Base-by-base conservation (phyloP, 2,888 invertebrate genomes). In the Lottia gigantea region DNA sequence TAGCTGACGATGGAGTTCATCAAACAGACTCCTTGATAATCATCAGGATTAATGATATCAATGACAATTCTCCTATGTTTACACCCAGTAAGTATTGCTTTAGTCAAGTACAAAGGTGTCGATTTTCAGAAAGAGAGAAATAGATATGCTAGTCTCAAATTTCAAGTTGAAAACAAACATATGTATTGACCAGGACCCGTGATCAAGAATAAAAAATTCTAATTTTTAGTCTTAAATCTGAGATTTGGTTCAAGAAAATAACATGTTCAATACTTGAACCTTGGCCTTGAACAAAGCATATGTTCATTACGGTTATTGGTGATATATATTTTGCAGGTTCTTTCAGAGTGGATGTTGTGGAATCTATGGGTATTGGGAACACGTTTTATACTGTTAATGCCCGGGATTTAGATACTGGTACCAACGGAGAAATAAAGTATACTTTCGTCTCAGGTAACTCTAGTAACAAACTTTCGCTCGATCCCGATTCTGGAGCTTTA, bases 1-100 rank as follows among this genome's bases (percentile, higher is more conserved):
- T 78, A 92, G 93, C 66, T 89, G 90, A 12, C 91, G 93, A 63
- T 88, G 89, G 90, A 62, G 80, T 80, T 2, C 74, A 72, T 12
- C 90, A 92, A 0, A 90, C 95, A 66, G 92, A 92, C 77, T 93
- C 95, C 1, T 88, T 94, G 26, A 93, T 97, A 16, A 93, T 94
- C 79, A 93, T 97, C 77, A 93, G 93, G 82, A 91, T 97, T 70
- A 93, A 94, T 83, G 97, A 97, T 88, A 93, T 95, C 64, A 97
- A 97, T 89, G 97, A 82, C 63, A 76, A 81, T 64, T 61, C 68
- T 0, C 82, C 83, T 95, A 88, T 94, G 94, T 97, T 97, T 87
- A 93, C 93, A 19, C 55, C 55, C 11, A 55, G 55, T 55, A 55
- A 55, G 55, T 55, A 55, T 23, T 23, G 11, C 40, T 8, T 31